Evolutionary conservation across 2,888 invertebrate species (phyloP).

Genomic region (Amphimallon solstitiale): DNA sequence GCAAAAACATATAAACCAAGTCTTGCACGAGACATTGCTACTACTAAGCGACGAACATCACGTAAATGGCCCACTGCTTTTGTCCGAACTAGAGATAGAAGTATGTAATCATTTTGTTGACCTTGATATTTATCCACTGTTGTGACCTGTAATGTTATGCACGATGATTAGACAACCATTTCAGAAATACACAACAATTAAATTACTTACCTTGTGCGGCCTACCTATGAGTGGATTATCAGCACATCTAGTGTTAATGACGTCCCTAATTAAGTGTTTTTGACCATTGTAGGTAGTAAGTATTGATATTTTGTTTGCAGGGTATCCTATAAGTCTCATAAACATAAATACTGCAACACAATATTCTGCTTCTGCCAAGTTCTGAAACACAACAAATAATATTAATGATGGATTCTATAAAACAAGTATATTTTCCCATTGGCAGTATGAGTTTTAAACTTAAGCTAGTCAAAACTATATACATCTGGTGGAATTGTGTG

Average conservation of each 20-base stretch:
- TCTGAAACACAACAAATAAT: conserved; percentile 63
- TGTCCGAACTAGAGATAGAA: conserved; percentile 95
- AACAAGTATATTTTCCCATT: too few relatives aligned
- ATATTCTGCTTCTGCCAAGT: conserved; percentile 91
- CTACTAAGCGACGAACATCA: conserved; percentile 95
- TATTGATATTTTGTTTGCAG: conserved; percentile 95
- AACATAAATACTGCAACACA: conserved; percentile 98
- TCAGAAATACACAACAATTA: conserved; percentile 1
- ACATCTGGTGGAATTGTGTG: too few relatives aligned
- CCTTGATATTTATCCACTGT: conserved; percentile 99
- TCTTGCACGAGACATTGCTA: conserved; percentile 97
- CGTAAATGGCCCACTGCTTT: conserved; percentile 97
- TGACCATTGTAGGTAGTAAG: conserved; percentile 99
- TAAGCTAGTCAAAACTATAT: too few relatives aligned
- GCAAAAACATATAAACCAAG: conserved; percentile 97
- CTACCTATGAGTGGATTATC: conserved; percentile 94
- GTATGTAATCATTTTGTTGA: conserved; percentile 98
- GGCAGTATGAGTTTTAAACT: too few relatives aligned
- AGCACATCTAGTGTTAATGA: conserved; percentile 92
- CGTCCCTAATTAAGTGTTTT: conserved; percentile 96
- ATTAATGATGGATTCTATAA: background rate
- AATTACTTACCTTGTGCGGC: conserved; percentile 79
- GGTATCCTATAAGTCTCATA: conserved; percentile 97
- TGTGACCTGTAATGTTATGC: conserved; percentile 69
- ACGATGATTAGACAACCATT: background rate